Percentiles rank a stretch among this genome's conserved stretches.
Conservation (phyloP, 1,140 invertebrate species). For the Pentalonia nigronervosa region DNA sequence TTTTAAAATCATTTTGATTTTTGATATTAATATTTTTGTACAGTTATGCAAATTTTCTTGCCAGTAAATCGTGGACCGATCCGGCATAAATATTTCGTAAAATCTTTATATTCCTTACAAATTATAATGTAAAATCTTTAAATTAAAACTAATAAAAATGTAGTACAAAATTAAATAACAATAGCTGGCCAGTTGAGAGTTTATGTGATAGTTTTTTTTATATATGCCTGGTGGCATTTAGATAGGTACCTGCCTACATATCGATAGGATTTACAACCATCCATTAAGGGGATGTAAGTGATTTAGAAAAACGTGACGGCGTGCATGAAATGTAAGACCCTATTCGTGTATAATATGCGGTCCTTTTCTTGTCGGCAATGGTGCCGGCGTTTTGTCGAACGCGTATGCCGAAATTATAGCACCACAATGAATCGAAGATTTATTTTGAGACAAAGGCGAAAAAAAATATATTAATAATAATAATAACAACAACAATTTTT, state of each 20-base stretch:
- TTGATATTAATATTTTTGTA: too few relatives aligned
- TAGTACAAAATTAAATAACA: background rate
- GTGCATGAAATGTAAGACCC: background rate
- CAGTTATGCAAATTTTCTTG: background rate
- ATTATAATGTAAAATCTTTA: too few relatives aligned
- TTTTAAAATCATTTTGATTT: background rate
- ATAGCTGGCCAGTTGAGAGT: background rate
- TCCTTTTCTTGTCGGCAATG: background rate
- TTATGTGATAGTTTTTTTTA: background rate
- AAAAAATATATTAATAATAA: background rate
- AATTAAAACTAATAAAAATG: background rate
- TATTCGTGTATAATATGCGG: background rate
- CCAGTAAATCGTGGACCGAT: background rate
- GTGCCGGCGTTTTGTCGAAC: background rate
- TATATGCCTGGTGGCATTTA: background rate
- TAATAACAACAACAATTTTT: background rate
- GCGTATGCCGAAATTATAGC: background rate
- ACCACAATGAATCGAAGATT: background rate
- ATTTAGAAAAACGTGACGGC: slow-evolving; percentile 36
- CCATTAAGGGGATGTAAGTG: background rate
- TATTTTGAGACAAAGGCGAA: background rate
- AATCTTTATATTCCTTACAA: background rate
- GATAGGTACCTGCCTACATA: background rate
- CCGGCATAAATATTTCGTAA: background rate
- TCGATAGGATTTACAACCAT: background rate